Percentiles rank a stretch among this genome's conserved stretches.
phyloP scores from a whole-genome alignment of 2,113 vertebrate species.

The Entosphenus tridentatus region DNA sequence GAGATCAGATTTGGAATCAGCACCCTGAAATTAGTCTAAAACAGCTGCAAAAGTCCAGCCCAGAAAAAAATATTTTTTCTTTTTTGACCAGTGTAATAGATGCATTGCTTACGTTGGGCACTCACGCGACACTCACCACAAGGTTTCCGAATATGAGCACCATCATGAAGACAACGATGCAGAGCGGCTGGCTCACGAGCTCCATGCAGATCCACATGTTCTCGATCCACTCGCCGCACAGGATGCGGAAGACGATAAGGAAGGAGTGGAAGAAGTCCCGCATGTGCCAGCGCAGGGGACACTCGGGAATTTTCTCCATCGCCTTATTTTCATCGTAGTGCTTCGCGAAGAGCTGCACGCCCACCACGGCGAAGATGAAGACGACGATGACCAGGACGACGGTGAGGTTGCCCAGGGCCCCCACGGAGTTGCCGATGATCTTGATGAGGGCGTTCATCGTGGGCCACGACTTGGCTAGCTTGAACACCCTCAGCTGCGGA shows the following conservation, averaged over 20 bases:
- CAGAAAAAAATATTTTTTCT: too few relatives aligned
- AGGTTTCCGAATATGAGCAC: constrained; percentile 32
- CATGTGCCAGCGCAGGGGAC: constrained; percentile 27
- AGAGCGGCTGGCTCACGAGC: constrained; percentile 10
- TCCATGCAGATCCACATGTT: constrained; percentile 36
- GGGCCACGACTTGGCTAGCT: constrained; percentile 34
- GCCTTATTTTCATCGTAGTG: rapidly evolving
- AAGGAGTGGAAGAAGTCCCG: constrained; percentile 27
- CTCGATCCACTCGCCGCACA: constrained; percentile 37
- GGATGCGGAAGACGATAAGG: constrained; percentile 31
- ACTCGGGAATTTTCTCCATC: neutral
- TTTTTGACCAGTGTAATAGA: too few relatives aligned
- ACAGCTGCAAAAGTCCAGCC: too few relatives aligned
- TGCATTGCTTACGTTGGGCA: too few relatives aligned
- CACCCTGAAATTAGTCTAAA: too few relatives aligned
- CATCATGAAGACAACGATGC: constrained; percentile 22
- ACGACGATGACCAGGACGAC: constrained; percentile 26
- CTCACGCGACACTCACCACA: constrained; percentile 22
- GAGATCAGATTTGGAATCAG: too few relatives aligned
- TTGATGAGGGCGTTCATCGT: constrained; percentile 31
- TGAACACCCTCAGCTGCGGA: constrained; percentile 31
- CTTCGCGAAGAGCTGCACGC: constrained; percentile 23
- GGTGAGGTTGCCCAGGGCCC: constrained; percentile 26
- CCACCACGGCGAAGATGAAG: constrained; percentile 32
- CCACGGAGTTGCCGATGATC: constrained; percentile 26